Evolutionary conservation across 2,888 invertebrate species (phyloP), one percentile per base, ranked within the genome.

Genomic region (Eristalis arbustorum): DNA sequence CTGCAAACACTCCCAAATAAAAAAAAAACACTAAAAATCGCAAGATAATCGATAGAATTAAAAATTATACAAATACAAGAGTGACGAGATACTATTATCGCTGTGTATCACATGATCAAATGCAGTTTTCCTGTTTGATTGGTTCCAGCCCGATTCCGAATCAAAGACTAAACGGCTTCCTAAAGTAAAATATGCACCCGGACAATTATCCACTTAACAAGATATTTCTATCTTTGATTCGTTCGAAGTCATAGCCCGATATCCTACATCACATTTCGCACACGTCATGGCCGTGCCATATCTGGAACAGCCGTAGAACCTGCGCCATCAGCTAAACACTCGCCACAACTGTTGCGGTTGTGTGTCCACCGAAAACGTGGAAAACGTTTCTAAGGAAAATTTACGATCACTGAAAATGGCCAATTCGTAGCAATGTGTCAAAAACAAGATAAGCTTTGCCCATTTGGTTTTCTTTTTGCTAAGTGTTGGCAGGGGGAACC

Each of bases 381-480:
- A 81, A 76, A 85, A 49, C 63, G 56, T 71, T 66, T 69, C 71
- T 68, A 57, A 64, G 40, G 78, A 78, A 74, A 79, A 87, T 87
- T 87, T 87, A 87, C 87, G 87, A 87, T 72, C 87, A 64, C 75
- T 78, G 87, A 79, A 79, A 87, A 83, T 83, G 78, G 75, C 87
- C 87, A 87, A 87, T 87, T 87, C 87, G 87, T 87, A 87, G 83
- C 87, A 87, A 87, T 87, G 87, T 87, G 87, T 87, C 87, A 87
- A 87, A 83, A 87, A 83, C 87, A 87, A 83, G 87, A 87, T 87
- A 87, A 87, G 83, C 78, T 61, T 75, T 87, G 34, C 56, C 31
- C 22, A 8, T 67, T 69, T 69, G 78, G 42, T 62, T 40, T 22
- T 75, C 56, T 18, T 62, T 69, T 49, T 77, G 23, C 63, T 31